Evolutionary conservation across 2,113 vertebrate genomes (phyloP), one percentile per base, ranked within the genome.

Genomic region (Tragelaphus buxtoni): DNA sequence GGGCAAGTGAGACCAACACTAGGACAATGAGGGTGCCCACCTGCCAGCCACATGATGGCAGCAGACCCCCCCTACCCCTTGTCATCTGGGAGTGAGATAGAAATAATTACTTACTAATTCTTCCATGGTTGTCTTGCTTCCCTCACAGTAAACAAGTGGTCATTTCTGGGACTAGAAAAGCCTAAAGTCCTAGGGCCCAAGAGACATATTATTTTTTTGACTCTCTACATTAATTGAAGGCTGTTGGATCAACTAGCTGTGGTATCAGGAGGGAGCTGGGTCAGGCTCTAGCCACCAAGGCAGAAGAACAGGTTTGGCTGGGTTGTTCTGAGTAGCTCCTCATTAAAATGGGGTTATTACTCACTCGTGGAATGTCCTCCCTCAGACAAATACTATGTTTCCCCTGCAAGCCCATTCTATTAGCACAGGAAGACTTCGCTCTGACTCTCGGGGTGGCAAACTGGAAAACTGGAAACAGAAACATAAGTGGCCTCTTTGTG

Each of bases 301-400:
- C 90, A 89, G 98, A 94, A 96, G 83, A 97, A 96, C 94, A 1
- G 94, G 96, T 97, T 96, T 91, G 81, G 85, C 79, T 20, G 84
- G 79, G 17, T 42, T 28, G 35, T 61, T 82, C 61, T 87, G 58
- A 96, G 35, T 74, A 90, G 49, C 79, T 85, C 53, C 35, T 88
- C 74, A 10, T 55, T 24, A 32, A 82, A 76, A 89, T 88, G 45
- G 35, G 60, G 20, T 76, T 81, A 86, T 69, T 90, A 89, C 26
- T 94, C 53, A 61, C 51, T 92, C 28, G 26, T 60, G 56, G 10
- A 84, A 72, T 65, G 72, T 80, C 72, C 89, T 83, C 45, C 82
- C 63, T 93, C 82, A n/a, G 56, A 76, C 6, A 53, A 39, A 81
- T 65, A 16, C 1, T 39, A 24, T 84, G 26, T 90, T 83, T 91